Evolutionary conservation across 2,113 vertebrate species (phyloP), one percentile per base, ranked within the genome.

Genomic region (Phalacrocorax brasilianus): DNA sequence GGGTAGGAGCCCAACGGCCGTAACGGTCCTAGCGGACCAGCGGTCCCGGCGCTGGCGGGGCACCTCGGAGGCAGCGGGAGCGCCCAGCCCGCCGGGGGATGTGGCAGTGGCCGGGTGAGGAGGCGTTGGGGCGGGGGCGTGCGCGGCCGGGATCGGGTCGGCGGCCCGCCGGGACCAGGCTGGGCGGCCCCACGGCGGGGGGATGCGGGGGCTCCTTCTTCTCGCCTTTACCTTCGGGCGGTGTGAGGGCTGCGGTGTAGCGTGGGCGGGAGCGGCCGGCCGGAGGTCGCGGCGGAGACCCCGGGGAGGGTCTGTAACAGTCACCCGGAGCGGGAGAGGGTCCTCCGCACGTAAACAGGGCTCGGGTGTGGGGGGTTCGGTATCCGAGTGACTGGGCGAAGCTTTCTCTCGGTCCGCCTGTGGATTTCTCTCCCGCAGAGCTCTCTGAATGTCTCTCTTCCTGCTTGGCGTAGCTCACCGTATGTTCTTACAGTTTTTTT

Each of bases 351-450:
- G 5, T 2, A 14, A 21, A 1, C 10, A 0, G 42, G 10, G 38
- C 30, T 71, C 16, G 44, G 44, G 14, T 14, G 44, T 44, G 44
- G 17, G 33, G 26, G 20, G 14, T 52, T 27, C 62, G 6, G 52
- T 22, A 1, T 3, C 32, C 49, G 28, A 33, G 76, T 3, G 82
- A 13, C 22, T 22, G 5, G 49, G 61, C 15, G 27, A 32, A 40
- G 59, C 32, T 18, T 52, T 35, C 32, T 5, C 7, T 7, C 4
- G 50, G 49, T 33, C 40, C 22, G 28, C 20, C 14, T 4, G 66
- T 19, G 76, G 1, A 0, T 62, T 15, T 17, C 27, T n/a, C n/a
- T n/a, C 58, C 1, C 28, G 0, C 2, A 4, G 16, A 15, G 63
- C 44, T 17, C 28, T 13, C 23, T 35, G 61, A 4, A 32, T 45